Evolutionary conservation across 2,888 invertebrate genomes (phyloP).

Genomic region (Sphinx pinastri): DNA sequence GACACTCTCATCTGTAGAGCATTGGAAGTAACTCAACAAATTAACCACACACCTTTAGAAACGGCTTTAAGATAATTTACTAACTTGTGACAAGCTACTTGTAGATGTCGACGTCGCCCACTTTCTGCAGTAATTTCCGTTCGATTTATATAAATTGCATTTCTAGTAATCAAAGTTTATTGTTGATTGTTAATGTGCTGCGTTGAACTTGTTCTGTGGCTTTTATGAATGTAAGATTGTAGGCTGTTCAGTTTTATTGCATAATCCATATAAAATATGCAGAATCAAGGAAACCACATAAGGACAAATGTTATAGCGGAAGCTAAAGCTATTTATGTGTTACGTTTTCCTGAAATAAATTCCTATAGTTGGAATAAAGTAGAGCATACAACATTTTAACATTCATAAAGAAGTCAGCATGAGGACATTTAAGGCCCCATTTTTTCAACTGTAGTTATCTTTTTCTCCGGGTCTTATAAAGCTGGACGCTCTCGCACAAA

Average conservation of each 20-base stretch:
- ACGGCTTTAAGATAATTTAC: conserved; percentile 7
- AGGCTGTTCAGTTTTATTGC: too few species aligned
- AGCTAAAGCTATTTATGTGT: too few species aligned
- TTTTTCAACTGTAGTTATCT: too few species aligned
- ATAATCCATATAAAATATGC: background rate
- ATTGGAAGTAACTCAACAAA: background rate
- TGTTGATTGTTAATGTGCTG: conserved; percentile 9
- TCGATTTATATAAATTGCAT: conserved; percentile 31
- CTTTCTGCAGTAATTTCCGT: conserved; percentile 34
- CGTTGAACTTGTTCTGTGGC: conserved; percentile 11
- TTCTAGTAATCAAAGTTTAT: conserved; percentile 39
- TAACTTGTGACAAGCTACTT: conserved; percentile 19
- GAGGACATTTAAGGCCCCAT: too few species aligned
- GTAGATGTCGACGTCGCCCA: conserved; percentile 24
- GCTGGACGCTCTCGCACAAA: too few species aligned
- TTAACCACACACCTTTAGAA: background rate
- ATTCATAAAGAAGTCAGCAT: too few species aligned
- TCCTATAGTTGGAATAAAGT: too few species aligned
- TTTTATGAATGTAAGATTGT: background rate
- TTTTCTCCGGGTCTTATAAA: too few species aligned
- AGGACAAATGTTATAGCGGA: too few species aligned
- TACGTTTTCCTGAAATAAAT: too few species aligned
- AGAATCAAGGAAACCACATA: background rate
- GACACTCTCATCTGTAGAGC: too few species aligned
- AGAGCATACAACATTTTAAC: too few species aligned